Conservation (phyloP, 2,113 vertebrate genomes). For the Cinclus mexicanus region DNA sequence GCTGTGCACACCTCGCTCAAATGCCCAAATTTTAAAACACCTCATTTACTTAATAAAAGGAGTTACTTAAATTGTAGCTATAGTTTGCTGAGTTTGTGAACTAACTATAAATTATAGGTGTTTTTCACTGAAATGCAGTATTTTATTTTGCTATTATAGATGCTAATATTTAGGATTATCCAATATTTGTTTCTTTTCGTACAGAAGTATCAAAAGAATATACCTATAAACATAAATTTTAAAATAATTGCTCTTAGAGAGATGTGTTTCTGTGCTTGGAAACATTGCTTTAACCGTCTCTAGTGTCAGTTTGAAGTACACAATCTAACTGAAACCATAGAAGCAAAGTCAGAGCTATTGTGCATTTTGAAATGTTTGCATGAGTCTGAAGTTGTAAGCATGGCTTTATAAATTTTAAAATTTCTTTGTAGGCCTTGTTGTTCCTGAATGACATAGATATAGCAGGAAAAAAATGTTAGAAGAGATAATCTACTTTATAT, state of each 20-base stretch:
- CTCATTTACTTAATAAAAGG: background rate
- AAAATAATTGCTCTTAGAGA: background rate
- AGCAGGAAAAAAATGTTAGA: background rate
- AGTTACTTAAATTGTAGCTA: background rate
- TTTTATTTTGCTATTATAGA: background rate
- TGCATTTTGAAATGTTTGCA: background rate
- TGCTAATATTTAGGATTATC: background rate
- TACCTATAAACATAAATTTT: background rate
- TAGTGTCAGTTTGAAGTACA: background rate
- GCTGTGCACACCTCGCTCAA: rapidly evolving
- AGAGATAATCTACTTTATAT: background rate
- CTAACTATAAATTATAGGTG: background rate
- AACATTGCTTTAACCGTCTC: background rate
- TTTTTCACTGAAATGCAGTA: background rate
- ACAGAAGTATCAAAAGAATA: background rate
- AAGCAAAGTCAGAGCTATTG: background rate
- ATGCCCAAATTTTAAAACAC: background rate
- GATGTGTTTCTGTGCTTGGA: background rate
- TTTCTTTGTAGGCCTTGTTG: background rate
- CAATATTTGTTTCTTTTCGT: background rate
- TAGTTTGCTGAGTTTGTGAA: background rate
- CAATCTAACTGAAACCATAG: background rate
- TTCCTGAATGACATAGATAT: background rate
- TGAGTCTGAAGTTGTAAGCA: background rate
- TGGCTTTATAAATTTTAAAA: background rate